Base-by-base conservation (phyloP, 53 echinoderm and acorn worm genomes). In the Holothuria leucospilota region DNA sequence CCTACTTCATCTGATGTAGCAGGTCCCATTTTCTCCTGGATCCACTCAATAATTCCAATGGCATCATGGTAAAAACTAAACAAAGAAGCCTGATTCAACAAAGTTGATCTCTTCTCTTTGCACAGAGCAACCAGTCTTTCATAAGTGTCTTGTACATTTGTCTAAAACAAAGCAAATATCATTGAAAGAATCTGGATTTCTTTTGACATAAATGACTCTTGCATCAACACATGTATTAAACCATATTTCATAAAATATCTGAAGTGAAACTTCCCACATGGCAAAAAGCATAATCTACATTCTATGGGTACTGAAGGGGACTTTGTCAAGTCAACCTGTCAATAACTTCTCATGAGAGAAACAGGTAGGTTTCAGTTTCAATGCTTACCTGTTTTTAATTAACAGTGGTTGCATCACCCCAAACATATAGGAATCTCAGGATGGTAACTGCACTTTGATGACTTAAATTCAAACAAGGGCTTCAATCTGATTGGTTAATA, bases 1-100 rank as follows among this genome's bases (percentile, higher is more conserved):
- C 96, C 96, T 82, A 81, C 89, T 86, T 96, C 94, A 68, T 93
- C 93, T 12, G 93, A 96, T 15, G 91, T 84, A 30, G 96, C 94
- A 34, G 89, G 74, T 21, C 60, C 56, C 81, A 92, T 89, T 60
- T 94, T 90, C 69, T 96, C 94, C 78, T 89, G 86, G 13, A 96
- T 92, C 96, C 94, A 96, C 46, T 92, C 94, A 67, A 91, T 49
- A 20, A 84, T 87, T 82, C 94, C 94, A 56, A 88, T 90, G 16
- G 88, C 84, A 46, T 94, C 94, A 51, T 92, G 80, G 72, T 89
- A 90, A 85, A 96, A 94, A 74, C 93, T 90, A 66, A 87, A 96
- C 69, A 94, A 39, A 23, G 74, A 71, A 77, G 83, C 90, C 71
- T 93, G 94, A 49, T 88, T 89, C 71, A 77, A 42, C 63, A 96